Percentiles rank a stretch among this genome's conserved stretches.
phyloP scores from a whole-genome alignment of 2,113 vertebrate genomes.

The Calidris pygmaea region DNA sequence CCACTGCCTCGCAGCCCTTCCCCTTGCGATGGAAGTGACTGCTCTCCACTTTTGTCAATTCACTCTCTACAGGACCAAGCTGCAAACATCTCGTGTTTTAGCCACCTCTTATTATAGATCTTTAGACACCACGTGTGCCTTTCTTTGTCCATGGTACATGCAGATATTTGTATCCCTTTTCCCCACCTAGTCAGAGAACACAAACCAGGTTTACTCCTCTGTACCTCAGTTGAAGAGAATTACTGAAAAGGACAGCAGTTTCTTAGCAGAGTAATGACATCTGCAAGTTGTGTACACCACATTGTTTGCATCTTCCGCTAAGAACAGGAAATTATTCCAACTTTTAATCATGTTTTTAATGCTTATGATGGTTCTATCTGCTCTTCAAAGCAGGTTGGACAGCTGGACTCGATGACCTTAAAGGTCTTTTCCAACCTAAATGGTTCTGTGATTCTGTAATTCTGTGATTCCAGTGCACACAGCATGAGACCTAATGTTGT shows the following conservation, averaged over 20 bases:
- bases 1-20: not conserved
- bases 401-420: not conserved
- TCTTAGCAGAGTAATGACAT: not conserved
- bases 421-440: not conserved
- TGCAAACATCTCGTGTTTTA: not conserved
- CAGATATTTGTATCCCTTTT: not conserved
- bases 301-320: not conserved
- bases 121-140: rapidly evolving
- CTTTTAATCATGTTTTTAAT: not conserved
- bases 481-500: not conserved
- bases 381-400: not conserved
- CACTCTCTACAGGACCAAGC: not conserved
- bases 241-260: not conserved
- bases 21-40: not conserved
- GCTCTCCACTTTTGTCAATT: not conserved
- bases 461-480: not conserved
- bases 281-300: not conserved
- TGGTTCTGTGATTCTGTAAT: not conserved
- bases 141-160: not conserved
- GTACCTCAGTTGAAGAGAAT: not conserved
- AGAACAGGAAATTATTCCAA: not conserved
- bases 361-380: not conserved
- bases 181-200: not conserved
- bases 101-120: not conserved
- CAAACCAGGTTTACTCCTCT: not conserved